Percentiles rank a stretch among this genome's conserved stretches.
Conservation (phyloP, 2,888 invertebrate species). For the Limenitis camilla region DNA sequence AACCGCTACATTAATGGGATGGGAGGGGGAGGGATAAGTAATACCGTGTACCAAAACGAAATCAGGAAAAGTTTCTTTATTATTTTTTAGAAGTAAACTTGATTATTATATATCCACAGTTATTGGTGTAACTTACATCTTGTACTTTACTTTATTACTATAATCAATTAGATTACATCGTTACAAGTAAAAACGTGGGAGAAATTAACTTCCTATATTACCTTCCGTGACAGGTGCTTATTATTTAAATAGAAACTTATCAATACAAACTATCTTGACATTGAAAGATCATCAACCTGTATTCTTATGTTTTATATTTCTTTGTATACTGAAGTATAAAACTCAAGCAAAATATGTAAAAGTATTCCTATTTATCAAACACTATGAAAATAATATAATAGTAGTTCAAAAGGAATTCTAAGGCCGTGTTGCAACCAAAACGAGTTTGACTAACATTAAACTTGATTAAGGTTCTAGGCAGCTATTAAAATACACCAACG, state of each 20-base stretch:
- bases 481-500: background rate
- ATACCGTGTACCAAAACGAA: too few relatives aligned
- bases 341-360: too few relatives aligned
- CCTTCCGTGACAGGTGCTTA: slow-evolving; percentile 19
- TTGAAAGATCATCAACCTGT: too few relatives aligned
- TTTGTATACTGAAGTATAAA: too few relatives aligned
- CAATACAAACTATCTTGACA: too few relatives aligned
- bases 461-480: slow-evolving; percentile 11
- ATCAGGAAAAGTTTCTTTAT: too few relatives aligned
- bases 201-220: slow-evolving; percentile 14
- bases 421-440: slow-evolving; percentile 8
- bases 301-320: too few relatives aligned
- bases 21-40: too few relatives aligned
- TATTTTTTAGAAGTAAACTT: too few relatives aligned
- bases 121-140: background rate
- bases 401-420: slow-evolving; percentile 3
- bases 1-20: too few relatives aligned
- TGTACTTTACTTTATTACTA: too few relatives aligned
- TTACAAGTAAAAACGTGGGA: slow-evolving; percentile 21
- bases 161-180: slow-evolving; percentile 1
- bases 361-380: background rate
- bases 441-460: slow-evolving; percentile 14
- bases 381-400: slow-evolving; percentile 5
- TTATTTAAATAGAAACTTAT: too few relatives aligned
- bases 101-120: background rate